These are phyloP conservation scores for Coreoperca whiteheadi DNA, from an alignment of 2,113 vertebrate genomes.

Conservation along the genomic window DNA sequence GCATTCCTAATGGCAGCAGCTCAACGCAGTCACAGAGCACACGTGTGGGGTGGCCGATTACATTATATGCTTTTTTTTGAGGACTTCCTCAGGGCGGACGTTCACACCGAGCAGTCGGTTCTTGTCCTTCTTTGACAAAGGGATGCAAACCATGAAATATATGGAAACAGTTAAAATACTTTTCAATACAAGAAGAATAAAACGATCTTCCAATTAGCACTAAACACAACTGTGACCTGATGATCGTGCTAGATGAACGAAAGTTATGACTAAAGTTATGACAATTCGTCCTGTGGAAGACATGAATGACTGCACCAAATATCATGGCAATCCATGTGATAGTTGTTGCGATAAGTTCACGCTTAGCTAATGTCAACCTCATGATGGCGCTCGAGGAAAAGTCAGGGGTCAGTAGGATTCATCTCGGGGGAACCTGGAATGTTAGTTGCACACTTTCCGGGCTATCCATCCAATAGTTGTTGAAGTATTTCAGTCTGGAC, in stretches of 20 bases:
- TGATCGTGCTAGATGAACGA: background rate
- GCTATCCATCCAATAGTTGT: too few relatives aligned
- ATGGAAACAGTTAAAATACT: too few relatives aligned
- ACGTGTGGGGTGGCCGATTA: background rate
- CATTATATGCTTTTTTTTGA: too few relatives aligned
- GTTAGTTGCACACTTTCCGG: rapidly evolving
- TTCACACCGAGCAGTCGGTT: too few relatives aligned
- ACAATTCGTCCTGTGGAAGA: background rate
- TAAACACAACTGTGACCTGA: background rate
- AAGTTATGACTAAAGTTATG: background rate
- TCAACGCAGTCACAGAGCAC: background rate
- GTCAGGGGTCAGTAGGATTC: background rate
- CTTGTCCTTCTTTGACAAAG: background rate
- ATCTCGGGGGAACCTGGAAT: background rate
- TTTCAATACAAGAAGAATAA: background rate
- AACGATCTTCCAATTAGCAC: background rate
- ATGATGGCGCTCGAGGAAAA: background rate
- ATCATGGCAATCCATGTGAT: background rate
- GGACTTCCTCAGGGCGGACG: too few relatives aligned
- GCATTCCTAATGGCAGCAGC: background rate
- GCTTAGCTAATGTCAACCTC: background rate
- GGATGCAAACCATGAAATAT: background rate
- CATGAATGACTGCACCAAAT: background rate
- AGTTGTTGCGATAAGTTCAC: background rate
- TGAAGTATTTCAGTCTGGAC: too few relatives aligned